Base-by-base conservation (phyloP, 2,113 vertebrate species). In the Oryzias melastigma region DNA sequence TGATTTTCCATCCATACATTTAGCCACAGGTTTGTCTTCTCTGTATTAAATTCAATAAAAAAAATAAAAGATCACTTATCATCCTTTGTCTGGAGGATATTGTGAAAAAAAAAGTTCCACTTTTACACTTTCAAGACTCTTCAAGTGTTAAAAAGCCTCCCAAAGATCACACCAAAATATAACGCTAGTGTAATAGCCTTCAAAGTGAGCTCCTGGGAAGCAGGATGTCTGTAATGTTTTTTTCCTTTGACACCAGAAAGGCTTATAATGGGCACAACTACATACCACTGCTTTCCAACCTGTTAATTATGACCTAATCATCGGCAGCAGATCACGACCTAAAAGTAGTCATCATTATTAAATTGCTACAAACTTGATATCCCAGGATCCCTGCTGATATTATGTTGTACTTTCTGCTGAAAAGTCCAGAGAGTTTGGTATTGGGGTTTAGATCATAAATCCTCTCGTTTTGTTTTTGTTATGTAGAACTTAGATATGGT, bases 281-380 rank as follows among this genome's bases (percentile, higher is more conserved):
- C 68, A 77, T 65, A 67, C 48, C 68, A 75, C 73, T 86, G 79
- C 85, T 80, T 91, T 86, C 83, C 85, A 89, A 90, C 86, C 77
- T 84, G 76, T 84, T 91, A 86, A 91, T 90, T 90, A 88, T 86
- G 86, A 82, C 73, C 72, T 78, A 80, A 83, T 89, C 80, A 79
- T 78, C 72, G 80, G 80, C 83, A 87, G 75, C 84, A 87, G 84
- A 89, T 81, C 86, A 91, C 80, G 64, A 71, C 69, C 82, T 75
- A 67, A 87, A 89, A 82, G 75, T 78, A 75, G 70, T 71, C 69
- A 85, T 88, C 82, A 76, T 88, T 81, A 90, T 91, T 88, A 81
- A 73, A 83, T 78, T 74, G 78, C 80, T 85, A 48, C 42, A 73
- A 75, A 77, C 66, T 71, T 72, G 77, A 50, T 68, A 76, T 71